phyloP scores from a whole-genome alignment of 2,888 invertebrate species.

The Cheilosia vernalis region DNA sequence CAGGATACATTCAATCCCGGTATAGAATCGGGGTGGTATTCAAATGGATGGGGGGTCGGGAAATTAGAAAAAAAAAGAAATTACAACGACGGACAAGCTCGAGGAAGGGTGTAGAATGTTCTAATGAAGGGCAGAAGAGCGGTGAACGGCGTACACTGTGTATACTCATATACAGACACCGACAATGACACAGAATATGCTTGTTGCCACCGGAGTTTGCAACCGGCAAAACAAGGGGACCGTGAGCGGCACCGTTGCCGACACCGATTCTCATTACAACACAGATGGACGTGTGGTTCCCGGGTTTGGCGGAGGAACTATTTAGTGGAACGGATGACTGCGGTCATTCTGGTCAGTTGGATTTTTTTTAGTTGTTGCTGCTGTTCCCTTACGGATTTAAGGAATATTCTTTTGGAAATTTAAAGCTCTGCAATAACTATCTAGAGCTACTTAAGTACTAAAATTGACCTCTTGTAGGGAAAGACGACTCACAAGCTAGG shows the following conservation, averaged over 20 bases:
- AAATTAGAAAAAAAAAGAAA: slow-evolving; percentile 11
- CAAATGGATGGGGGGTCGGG: not conserved
- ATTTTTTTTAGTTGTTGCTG: not conserved
- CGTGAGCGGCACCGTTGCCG: slow-evolving; percentile 21
- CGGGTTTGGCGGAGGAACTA: slow-evolving; percentile 17
- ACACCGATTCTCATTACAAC: slow-evolving; percentile 40
- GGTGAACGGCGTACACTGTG: not conserved
- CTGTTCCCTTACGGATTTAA: slow-evolving; percentile 3
- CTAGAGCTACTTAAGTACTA: not conserved
- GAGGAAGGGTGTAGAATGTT: not conserved
- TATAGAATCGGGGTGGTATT: slow-evolving; percentile 34
- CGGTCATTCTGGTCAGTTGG: slow-evolving; percentile 11
- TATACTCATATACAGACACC: not conserved
- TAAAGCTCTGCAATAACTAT: not conserved
- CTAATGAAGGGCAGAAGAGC: slow-evolving; percentile 15
- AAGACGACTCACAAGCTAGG: not conserved
- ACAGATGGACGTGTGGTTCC: slow-evolving; percentile 45
- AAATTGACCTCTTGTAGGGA: not conserved
- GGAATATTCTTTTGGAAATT: not conserved
- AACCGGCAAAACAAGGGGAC: slow-evolving; percentile 22
- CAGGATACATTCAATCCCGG: slow-evolving; percentile 54
- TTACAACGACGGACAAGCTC: slow-evolving; percentile 8
- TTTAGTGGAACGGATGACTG: slow-evolving; percentile 35
- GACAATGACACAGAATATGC: slow-evolving; percentile 29
- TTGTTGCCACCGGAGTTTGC: slow-evolving; percentile 35